Base-by-base conservation (phyloP, 2,113 vertebrate species). In the Jacana jacana region DNA sequence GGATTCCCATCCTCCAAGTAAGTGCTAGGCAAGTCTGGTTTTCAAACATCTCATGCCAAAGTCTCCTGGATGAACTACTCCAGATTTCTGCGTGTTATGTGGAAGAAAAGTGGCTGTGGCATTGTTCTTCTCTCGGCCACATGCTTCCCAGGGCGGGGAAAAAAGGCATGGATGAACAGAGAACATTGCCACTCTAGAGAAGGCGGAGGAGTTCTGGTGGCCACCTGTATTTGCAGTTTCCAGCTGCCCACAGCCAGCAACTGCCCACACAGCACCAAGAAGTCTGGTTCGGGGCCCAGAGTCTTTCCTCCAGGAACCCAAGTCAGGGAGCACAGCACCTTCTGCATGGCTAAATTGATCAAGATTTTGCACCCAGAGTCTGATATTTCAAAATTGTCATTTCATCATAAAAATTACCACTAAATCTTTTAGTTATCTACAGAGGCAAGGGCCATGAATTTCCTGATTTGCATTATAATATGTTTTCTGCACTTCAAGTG, bases 211-310 rank as follows among this genome's bases (percentile, higher is more conserved):
- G 22, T 22, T 77, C 19, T 31, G 5, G 2, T 73, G 31, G 4
- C 16, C 30, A 51, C 18, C 4, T 8, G 1, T 51, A 31, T 48
- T 61, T 57, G 30, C 44, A 15, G 15, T 60, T 68, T 51, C 39
- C 49, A 91, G 54, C 8, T 57, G 35, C 13, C 39, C 27, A 20
- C 4, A 30, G 55, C 54, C 39, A 58, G 22, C 1, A 1, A 30
- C n/a, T 24, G 28, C 33, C 30, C 48, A 6, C 0, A 0, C 17
- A 79, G 63, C 48, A 68, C 11, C 0, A 1, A 64, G 89, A 71
- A 58, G 18, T 7, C 63, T 55, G 39, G 4, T 28, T 51, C 40
- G 17, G 5, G 28, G 4, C 20, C 6, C 40, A n/a, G 24, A 71
- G 70, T 16, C 27, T 64, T 31, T 54, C 19, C 16, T 75, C 12